A percentile compares a stretch with the other conserved stretches of the same genome.
These are phyloP conservation scores for Drosophila simulans DNA, from an alignment of 1,140 invertebrate species.

Conservation along the genomic window DNA sequence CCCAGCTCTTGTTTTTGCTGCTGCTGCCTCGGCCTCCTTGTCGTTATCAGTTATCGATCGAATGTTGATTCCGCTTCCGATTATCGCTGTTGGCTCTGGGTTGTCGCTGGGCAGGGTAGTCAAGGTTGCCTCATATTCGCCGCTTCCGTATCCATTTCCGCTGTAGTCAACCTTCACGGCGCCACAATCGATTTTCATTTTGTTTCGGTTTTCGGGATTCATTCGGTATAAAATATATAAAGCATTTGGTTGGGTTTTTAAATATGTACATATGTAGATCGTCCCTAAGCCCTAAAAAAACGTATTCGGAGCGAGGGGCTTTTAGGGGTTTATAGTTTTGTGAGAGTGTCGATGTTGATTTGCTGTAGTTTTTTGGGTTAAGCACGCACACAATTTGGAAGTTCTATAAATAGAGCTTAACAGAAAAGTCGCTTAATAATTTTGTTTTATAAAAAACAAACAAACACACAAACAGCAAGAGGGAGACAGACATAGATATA, in stretches of 20 bases:
- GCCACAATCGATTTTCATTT: constrained; percentile 10
- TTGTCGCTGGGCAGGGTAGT: constrained; percentile 40
- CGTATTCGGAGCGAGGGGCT: constrained; percentile 12
- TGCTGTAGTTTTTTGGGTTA: constrained; percentile 6
- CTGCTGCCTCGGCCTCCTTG: constrained; percentile 42
- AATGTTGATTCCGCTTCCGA: constrained; percentile 23
- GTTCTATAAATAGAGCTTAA: constrained; percentile 26
- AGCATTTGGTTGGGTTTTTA: constrained; percentile 30
- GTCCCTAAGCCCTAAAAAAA: constrained; percentile 14
- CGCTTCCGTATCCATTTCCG: constrained; percentile 48
- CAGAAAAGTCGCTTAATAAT: constrained; percentile 43
- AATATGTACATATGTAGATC: constrained; percentile 18
- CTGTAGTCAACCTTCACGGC: constrained; percentile 70
- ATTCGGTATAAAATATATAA: constrained; percentile 39
- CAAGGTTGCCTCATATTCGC: constrained; percentile 45
- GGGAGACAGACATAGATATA: constrained; percentile 48
- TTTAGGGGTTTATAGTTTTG: constrained; percentile 13
- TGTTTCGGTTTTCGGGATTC: constrained; percentile 7
- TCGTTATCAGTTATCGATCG: constrained; percentile 36
- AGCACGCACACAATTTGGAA: constrained; percentile 31
- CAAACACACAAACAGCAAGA: constrained; percentile 46
- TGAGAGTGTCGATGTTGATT: constrained; percentile 17
- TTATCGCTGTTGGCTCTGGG: constrained; percentile 20
- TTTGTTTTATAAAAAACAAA: constrained; percentile 22
- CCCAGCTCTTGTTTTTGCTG: constrained; percentile 18